phyloP scores from a whole-genome alignment of 1,140 invertebrate genomes.

The Papilio polyxenes region DNA sequence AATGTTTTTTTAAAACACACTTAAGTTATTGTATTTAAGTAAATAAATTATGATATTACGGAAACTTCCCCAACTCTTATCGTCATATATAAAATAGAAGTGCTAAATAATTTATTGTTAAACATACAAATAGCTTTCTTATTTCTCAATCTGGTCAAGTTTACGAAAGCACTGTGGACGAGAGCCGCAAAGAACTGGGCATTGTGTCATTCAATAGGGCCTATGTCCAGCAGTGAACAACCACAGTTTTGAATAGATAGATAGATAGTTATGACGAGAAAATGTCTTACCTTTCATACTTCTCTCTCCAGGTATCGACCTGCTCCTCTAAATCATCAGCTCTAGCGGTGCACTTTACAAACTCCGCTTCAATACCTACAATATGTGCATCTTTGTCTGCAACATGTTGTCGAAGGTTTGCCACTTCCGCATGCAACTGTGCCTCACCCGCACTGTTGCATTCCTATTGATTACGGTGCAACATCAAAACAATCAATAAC shows the following conservation, averaged over 20 bases:
- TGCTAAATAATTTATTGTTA: no score
- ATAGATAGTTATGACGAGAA: not conserved
- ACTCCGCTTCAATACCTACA: constrained; percentile 91
- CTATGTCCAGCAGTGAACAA: no score
- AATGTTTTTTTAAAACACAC: not conserved
- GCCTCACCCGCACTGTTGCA: constrained; percentile 80
- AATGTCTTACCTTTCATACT: constrained; percentile 88
- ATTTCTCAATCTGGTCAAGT: not conserved
- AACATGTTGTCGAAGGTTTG: constrained; percentile 90
- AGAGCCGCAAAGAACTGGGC: no score
- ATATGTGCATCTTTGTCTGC: constrained; percentile 91
- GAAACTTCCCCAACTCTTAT: no score
- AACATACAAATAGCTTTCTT: no score
- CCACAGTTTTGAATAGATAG: no score
- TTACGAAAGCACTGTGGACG: no score
- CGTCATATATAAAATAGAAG: no score
- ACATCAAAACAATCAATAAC: constrained; percentile 60
- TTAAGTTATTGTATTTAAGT: not conserved
- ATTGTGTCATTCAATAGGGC: no score
- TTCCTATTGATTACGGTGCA: constrained; percentile 69
- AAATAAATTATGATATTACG: not conserved
- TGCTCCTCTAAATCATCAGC: constrained; percentile 91
- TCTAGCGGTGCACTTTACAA: constrained; percentile 89
- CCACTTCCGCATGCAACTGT: constrained; percentile 92
- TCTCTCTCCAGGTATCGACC: constrained; percentile 92